Conservation (phyloP, 2,888 invertebrate species). For the Xestia ashworthii region DNA sequence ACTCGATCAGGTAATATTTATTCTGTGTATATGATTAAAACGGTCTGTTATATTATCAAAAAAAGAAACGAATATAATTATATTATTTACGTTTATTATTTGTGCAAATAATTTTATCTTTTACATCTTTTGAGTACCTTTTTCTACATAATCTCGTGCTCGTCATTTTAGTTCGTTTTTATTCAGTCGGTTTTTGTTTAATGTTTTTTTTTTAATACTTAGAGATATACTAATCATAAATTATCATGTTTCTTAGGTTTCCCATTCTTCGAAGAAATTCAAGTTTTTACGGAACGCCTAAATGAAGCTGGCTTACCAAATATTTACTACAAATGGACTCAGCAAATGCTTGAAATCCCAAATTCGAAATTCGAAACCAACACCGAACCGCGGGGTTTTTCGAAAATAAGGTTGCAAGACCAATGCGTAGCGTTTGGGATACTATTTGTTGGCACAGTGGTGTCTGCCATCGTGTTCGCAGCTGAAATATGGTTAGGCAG, state of each 20-base stretch:
- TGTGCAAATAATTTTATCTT: neutral
- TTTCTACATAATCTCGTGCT: neutral
- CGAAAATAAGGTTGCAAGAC: conserved; percentile 65
- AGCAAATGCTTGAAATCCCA: conserved; percentile 65
- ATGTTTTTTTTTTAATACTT: neutral
- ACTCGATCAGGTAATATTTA: conserved; percentile 69
- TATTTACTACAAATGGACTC: conserved; percentile 77
- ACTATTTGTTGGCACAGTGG: conserved; percentile 49
- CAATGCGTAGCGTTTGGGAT: conserved; percentile 70
- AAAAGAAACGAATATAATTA: no score
- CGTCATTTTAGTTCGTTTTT: neutral
- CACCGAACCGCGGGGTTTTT: conserved; percentile 67
- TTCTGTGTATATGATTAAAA: neutral
- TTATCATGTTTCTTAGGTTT: conserved; percentile 65
- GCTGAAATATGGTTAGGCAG: conserved; percentile 35
- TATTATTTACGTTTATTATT: neutral
- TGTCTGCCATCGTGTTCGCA: conserved; percentile 33
- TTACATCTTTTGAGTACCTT: neutral
- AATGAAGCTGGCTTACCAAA: conserved; percentile 76
- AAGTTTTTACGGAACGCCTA: conserved; percentile 70
- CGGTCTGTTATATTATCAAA: neutral
- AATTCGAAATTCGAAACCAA: conserved; percentile 34
- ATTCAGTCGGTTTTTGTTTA: neutral
- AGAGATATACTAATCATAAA: neutral
- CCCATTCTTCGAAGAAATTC: conserved; percentile 71